Base-by-base conservation (phyloP, 2,113 vertebrate genomes). In the Platycercus adscitus region DNA sequence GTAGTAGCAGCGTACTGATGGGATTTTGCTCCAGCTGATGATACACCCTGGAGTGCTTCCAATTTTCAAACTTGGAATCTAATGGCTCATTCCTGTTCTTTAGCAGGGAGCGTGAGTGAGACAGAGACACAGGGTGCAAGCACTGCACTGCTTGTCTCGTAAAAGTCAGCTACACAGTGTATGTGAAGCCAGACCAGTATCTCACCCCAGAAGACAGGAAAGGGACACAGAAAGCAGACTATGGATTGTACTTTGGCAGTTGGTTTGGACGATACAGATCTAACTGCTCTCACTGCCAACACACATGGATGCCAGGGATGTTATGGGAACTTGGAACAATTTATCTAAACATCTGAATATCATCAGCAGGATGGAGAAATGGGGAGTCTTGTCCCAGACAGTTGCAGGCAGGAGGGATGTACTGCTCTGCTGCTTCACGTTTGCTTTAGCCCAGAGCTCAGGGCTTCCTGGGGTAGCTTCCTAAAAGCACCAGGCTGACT, bases 1-100 rank as follows among this genome's bases (percentile, higher is more conserved):
- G 43, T 81, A 72, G 81, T 23, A 64, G 46, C 64, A 29, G 26
- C 29, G 58, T 76, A 84, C 76, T 28, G 70, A 69, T 46, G 17
- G 49, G 55, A 55, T 95, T 95, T 90, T 95, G 93, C 85, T 60
- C 61, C 33, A 78, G 46, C 24, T 50, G 55, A 83, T 58, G 35
- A 61, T 64, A 71, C 25, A 87, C 23, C 31, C 24, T 0, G 0
- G 18, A 77, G 3, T 3, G 0, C 66, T 96, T 29, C 31, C 61
- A 50, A 7, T 81, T 95, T 90, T 89, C 65, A 35, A 18, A 73
- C 21, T 92, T 79, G 73, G 47, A 39, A 37, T 63, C 21, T 91
- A 50, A 83, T 63, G 17, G 46, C 6, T 88, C 56, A 31, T 56
- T 91, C 26, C 53, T 86, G 19, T 37, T 75, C 44, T 44, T 92